A percentile compares a stretch with the other conserved stretches of the same genome.
phyloP scores from a whole-genome alignment of 2,113 vertebrate species.

The Tympanuchus pallidicinctus region DNA sequence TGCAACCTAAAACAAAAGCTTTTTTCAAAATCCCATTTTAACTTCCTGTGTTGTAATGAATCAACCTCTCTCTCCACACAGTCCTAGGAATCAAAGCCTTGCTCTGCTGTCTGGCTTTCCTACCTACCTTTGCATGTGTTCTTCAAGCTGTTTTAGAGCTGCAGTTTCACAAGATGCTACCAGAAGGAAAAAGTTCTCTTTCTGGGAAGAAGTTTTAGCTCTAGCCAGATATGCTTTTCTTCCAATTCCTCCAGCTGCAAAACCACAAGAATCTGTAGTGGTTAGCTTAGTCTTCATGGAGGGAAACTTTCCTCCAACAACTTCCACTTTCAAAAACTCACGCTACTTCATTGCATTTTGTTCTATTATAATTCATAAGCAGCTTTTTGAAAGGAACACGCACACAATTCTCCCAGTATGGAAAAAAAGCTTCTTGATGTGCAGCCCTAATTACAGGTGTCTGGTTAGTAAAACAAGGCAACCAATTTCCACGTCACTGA shows the following conservation, averaged over 20 bases:
- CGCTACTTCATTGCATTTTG: not conserved
- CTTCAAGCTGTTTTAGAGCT: conserved; percentile 81
- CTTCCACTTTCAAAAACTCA: not conserved
- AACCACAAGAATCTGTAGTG: not conserved
- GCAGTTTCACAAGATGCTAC: conserved; percentile 58
- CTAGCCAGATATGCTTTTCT: conserved; percentile 75
- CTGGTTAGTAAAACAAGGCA: too few relatives aligned
- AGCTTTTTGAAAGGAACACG: too few relatives aligned
- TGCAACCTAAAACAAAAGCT: not conserved
- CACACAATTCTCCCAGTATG: too few relatives aligned
- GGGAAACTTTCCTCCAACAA: not conserved
- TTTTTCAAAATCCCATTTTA: not conserved
- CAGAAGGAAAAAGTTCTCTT: conserved; percentile 56
- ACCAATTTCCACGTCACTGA: too few relatives aligned
- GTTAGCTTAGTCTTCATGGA: not conserved
- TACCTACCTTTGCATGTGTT: conserved; percentile 82
- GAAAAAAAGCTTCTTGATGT: not conserved
- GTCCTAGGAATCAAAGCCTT: not conserved
- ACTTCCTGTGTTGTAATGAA: not conserved
- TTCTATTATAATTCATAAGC: not conserved
- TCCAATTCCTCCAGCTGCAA: conserved; percentile 84
- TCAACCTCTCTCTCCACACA: not conserved
- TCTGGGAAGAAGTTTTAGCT: conserved; percentile 68
- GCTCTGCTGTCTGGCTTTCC: not conserved
- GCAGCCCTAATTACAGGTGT: too few relatives aligned